phyloP scores from a whole-genome alignment of 2,113 vertebrate species.

The Turnix velox region DNA sequence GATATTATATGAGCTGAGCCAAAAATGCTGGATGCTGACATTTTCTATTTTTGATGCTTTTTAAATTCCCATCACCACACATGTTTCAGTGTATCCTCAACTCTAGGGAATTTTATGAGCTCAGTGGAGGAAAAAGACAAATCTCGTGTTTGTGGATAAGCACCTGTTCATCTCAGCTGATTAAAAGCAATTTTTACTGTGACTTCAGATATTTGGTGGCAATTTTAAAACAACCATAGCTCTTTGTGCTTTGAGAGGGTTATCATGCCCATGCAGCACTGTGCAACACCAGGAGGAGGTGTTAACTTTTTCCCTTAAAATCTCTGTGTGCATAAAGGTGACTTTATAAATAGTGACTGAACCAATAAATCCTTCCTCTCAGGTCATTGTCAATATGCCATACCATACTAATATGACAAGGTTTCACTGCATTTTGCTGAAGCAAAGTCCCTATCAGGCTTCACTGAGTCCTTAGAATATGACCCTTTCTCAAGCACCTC shows the following conservation, averaged over 20 bases:
- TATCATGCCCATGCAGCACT: not conserved
- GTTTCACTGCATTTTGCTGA: not conserved
- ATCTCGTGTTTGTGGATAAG: accelerated
- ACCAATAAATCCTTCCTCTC: not conserved
- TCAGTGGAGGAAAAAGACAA: not conserved
- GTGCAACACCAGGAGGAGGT: not conserved
- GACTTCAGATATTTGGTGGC: not conserved
- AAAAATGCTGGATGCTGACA: not conserved
- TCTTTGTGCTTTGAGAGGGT: not conserved
- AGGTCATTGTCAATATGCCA: not conserved
- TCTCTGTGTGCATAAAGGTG: not conserved
- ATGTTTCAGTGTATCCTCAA: not conserved
- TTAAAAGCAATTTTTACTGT: not conserved
- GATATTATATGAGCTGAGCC: not conserved
- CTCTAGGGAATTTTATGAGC: not conserved
- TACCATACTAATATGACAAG: not conserved
- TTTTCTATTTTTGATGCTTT: not conserved
- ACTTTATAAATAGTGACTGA: not conserved
- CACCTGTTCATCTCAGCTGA: not conserved
- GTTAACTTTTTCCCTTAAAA: not conserved
- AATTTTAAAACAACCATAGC: not conserved
- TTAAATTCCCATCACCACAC: not conserved
- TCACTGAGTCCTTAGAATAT: not conserved
- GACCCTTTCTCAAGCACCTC: not conserved
- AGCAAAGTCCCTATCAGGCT: not conserved